Base-by-base conservation (phyloP, 2,113 vertebrate species). In the Mastomys coucha region DNA sequence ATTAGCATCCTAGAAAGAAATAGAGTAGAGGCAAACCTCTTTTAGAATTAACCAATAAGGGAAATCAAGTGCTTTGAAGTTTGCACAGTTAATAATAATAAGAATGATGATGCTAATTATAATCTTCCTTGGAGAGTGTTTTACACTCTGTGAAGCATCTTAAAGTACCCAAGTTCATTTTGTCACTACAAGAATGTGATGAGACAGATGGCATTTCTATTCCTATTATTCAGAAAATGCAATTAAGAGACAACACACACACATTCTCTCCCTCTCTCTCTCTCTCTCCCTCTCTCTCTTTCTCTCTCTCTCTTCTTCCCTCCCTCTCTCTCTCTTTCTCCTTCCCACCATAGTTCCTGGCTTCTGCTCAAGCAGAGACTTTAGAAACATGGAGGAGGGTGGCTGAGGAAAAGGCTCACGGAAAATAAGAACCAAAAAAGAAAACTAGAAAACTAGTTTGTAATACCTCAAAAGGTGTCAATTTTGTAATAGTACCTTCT, bases 401-500 rank as follows among this genome's bases (percentile, higher is more conserved):
- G 12, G 60, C 16, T 33, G 39, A 49, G 28, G 9, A 49, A 42
- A 49, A 3, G 28, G 39, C 8, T 85, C 58, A n/a, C n/a, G n/a
- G n/a, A n/a, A n/a, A n/a, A n/a, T n/a, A n/a, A n/a, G n/a, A n/a
- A n/a, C n/a, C n/a, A n/a, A n/a, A n/a, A n/a, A n/a, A n/a, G n/a
- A n/a, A n/a, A n/a, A n/a, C n/a, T n/a, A n/a, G n/a, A n/a, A n/a
- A n/a, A n/a, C n/a, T n/a, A 85, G 39, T 94, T 97, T 87, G 77
- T 97, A 96, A 22, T 67, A 73, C 87, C 95, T 97, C 94, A 94
- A 56, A 96, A 85, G 82, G 80, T 94, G 97, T 49, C 87, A 94
- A 97, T 97, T 98, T 97, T 92, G 58, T 67, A 96, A 97, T 95
- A 96, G 94, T 78, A 88, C 56, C 95, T 95, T 98, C 89, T 92